Base-by-base conservation (phyloP, 2,113 vertebrate species). In the Piprites chloris region DNA sequence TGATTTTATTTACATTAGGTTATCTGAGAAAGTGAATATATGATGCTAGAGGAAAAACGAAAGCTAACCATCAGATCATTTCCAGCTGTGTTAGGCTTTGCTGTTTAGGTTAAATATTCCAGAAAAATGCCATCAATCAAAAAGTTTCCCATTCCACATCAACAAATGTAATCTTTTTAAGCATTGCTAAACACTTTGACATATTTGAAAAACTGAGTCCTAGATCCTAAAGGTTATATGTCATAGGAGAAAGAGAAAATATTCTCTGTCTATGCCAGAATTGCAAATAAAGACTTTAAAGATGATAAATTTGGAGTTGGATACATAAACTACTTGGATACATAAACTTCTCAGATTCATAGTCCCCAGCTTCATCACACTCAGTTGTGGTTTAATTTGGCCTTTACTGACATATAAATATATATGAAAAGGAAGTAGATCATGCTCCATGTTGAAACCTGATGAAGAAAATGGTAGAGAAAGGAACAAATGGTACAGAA, bases 221-320 rank as follows among this genome's bases (percentile, higher is more conserved):
- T 88, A 74, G 63, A 79, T 95, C 83, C 90, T 94, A 92, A 73
- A 90, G 72, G 75, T 94, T 93, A 89, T 86, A 92, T 95, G 75
- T 92, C 96, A 85, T 47, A 88, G 65, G n/a, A 85, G 66, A 85
- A 63, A 72, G 62, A 90, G 62, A 69, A 96, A 90, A 62, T 74
- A 46, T 20, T n/a, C 10, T 93, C 14, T 84, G 37, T 50, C 53
- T 66, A 19, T 90, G 74, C 56, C 56, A 61, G 65, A 71, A 93
- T 80, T 63, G 69, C 55, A 96, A 96, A 96, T 91, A 92, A 79
- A 95, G 84, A 73, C 49, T 56, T 19, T 86, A 74, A 77, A 96
- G 71, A 88, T 93, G 85, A 90, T 85, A 93, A 93, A 95, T 94
- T 46, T 94, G 83, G 61, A 94, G 50, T 6, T 79, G 58, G 68